A percentile compares a stretch with the other conserved stretches of the same genome.
Evolutionary conservation across 1,140 invertebrate genomes (phyloP).

Genomic region (Antheraea pernyi): DNA sequence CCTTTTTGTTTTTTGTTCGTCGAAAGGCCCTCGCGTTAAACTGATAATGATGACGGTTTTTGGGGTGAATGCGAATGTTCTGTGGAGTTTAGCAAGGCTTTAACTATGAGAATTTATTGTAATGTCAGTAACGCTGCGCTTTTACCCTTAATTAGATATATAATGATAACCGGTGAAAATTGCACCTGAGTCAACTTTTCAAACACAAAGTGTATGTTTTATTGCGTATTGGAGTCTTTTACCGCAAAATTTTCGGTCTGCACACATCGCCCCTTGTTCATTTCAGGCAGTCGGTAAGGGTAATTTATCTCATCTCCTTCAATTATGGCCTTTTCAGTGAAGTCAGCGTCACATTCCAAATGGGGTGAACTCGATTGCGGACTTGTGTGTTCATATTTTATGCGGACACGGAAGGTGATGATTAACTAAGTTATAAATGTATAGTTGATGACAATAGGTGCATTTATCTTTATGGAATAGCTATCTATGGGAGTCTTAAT

Average conservation of each 20-base stretch:
- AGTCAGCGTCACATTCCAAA: slow-evolving; percentile 43
- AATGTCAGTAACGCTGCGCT: slow-evolving; percentile 53
- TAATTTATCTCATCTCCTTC: slow-evolving; percentile 71
- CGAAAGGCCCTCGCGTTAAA: slow-evolving; percentile 55
- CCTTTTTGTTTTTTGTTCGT: slow-evolving; percentile 60
- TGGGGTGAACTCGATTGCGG: slow-evolving; percentile 43
- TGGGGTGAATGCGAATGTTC: slow-evolving; percentile 41
- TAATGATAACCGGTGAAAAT: slow-evolving; percentile 52
- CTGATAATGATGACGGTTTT: slow-evolving; percentile 63
- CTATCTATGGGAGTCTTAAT: too few relatives aligned
- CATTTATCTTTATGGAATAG: not conserved
- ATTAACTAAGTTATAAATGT: slow-evolving; percentile 20
- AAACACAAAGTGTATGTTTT: not conserved
- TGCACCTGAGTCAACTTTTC: slow-evolving; percentile 40
- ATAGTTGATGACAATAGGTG: slow-evolving; percentile 11
- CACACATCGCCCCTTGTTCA: slow-evolving; percentile 30
- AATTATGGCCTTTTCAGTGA: slow-evolving; percentile 57
- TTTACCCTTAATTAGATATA: slow-evolving; percentile 52
- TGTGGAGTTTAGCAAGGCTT: slow-evolving; percentile 47
- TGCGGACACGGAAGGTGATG: slow-evolving; percentile 16
- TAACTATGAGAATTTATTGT: slow-evolving; percentile 67
- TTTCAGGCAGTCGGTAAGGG: slow-evolving; percentile 47
- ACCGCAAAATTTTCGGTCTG: not conserved
- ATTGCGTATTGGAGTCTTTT: not conserved
- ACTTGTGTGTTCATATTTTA: slow-evolving; percentile 34